These are phyloP conservation scores for Pteria penguin DNA, from an alignment of 2,888 invertebrate species.

Conservation along the genomic window DNA sequence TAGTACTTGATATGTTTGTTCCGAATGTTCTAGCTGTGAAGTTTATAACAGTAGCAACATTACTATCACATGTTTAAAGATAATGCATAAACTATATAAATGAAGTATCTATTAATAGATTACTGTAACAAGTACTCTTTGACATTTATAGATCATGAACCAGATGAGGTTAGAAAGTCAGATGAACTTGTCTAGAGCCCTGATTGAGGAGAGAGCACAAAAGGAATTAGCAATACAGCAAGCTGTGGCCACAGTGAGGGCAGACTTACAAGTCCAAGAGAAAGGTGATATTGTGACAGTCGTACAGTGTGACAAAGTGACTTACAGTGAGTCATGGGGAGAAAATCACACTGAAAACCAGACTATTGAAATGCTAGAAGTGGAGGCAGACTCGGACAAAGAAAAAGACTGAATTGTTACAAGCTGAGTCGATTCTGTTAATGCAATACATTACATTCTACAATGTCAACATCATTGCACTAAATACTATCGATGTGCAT, in stretches of 20 bases:
- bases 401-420: conserved; percentile 49
- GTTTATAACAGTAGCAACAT: too few relatives aligned
- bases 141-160: conserved; percentile 75
- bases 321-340: conserved; percentile 49
- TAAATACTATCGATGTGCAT: too few relatives aligned
- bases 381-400: conserved; percentile 63
- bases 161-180: conserved; percentile 77
- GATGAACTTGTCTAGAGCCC: conserved; percentile 73
- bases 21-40: too few relatives aligned
- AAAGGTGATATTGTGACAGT: conserved; percentile 73
- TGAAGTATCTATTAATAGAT: too few relatives aligned
- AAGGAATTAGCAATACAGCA: conserved; percentile 78
- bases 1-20: too few relatives aligned
- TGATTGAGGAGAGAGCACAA: conserved; percentile 77
- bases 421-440: too few relatives aligned
- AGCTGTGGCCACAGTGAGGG: conserved; percentile 72
- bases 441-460: too few relatives aligned
- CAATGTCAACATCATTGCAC: too few relatives aligned
- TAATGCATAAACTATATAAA: too few relatives aligned
- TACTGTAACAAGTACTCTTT: too few relatives aligned
- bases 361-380: conserved; percentile 62
- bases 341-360: conserved; percentile 49
- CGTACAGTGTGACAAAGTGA: conserved; percentile 66
- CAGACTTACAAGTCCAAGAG: conserved; percentile 75
- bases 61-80: too few relatives aligned